Percentiles rank a stretch among this genome's conserved stretches.
Conservation (phyloP, 2,888 invertebrate species). For the Hypercompe scribonia region DNA sequence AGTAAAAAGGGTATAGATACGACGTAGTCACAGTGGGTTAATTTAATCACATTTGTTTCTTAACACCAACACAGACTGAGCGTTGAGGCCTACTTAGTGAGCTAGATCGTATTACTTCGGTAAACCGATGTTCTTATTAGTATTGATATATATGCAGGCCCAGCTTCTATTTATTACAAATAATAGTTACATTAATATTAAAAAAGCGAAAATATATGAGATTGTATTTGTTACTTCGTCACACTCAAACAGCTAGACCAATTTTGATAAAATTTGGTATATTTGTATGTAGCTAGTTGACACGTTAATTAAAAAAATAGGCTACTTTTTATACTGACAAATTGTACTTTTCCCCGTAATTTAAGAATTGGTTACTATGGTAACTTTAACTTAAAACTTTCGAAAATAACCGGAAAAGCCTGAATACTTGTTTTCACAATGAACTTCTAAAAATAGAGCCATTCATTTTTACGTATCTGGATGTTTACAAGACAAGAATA, state of each 20-base stretch:
- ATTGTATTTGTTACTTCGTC: neutral
- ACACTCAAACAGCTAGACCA: neutral
- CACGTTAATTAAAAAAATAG: too few species aligned
- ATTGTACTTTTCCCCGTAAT: too few species aligned
- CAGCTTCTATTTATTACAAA: neutral
- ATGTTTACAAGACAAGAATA: neutral
- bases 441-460: too few species aligned
- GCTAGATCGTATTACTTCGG: constrained; percentile 38
- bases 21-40: neutral
- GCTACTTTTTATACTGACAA: too few species aligned
- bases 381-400: too few species aligned
- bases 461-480: too few species aligned
- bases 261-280: too few species aligned
- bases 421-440: too few species aligned
- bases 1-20: neutral
- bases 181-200: neutral
- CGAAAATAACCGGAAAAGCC: too few species aligned
- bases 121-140: constrained; percentile 9
- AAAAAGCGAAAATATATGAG: neutral
- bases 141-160: neutral
- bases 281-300: too few species aligned
- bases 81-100: constrained; percentile 21
- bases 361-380: too few species aligned
- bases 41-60: neutral
- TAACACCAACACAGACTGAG: constrained; percentile 22